A percentile compares a stretch with the other conserved stretches of the same genome.
phyloP scores from a whole-genome alignment of 2,113 vertebrate genomes.

The Pitta sordida region DNA sequence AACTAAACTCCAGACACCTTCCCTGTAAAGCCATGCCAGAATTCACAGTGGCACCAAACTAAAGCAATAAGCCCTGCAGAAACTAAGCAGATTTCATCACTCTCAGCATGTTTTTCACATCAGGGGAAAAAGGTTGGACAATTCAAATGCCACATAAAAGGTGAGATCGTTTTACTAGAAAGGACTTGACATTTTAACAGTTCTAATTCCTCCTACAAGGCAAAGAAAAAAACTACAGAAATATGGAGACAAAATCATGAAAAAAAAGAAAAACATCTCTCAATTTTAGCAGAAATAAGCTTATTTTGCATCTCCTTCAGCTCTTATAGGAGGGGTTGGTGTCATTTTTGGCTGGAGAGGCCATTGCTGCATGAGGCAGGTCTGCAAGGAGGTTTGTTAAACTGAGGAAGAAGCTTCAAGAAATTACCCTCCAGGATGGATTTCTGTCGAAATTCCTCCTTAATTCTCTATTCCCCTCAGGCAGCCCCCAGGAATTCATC shows the following conservation, averaged over 20 bases:
- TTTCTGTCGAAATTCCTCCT: not conserved
- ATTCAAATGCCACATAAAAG: conserved; percentile 7
- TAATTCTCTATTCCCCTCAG: not conserved
- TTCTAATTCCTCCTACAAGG: not conserved
- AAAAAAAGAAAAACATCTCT: not conserved
- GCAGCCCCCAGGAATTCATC: not conserved
- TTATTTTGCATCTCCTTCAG: not conserved
- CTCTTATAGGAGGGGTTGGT: not conserved
- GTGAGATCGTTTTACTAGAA: not conserved
- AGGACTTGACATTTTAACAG: not conserved
- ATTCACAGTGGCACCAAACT: conserved; percentile 40
- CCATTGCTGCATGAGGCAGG: not conserved
- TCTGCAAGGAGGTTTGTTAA: not conserved
- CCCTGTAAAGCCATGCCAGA: conserved; percentile 15
- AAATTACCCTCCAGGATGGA: not conserved
- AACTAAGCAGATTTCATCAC: conserved; percentile 15
- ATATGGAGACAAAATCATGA: not conserved
- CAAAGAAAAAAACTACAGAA: not conserved
- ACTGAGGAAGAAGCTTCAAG: not conserved
- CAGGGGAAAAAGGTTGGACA: not conserved
- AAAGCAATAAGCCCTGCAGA: conserved; percentile 27
- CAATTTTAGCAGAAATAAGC: not conserved
- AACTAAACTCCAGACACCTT: conserved; percentile 37
- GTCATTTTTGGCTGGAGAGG: not conserved
- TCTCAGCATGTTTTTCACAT: conserved; percentile 59